phyloP scores from a whole-genome alignment of 2,888 invertebrate genomes.

The Volucella inflata region DNA sequence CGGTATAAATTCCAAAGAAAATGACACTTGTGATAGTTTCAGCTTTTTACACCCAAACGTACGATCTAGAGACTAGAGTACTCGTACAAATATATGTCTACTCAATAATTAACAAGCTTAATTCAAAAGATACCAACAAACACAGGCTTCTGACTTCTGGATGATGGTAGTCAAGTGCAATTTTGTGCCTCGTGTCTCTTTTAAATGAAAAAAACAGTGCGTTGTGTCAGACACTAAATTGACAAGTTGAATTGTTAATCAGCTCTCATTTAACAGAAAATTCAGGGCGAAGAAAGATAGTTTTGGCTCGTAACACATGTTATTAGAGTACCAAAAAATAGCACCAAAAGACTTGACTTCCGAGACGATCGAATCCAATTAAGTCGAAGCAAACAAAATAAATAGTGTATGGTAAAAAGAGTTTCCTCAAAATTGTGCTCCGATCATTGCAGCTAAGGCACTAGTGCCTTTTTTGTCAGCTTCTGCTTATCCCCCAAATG shows the following conservation, averaged over 20 bases:
- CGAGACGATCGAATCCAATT: too few species aligned
- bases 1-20: constrained; percentile 51
- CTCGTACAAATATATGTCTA: constrained; percentile 43
- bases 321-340: too few species aligned
- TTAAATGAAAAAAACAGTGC: constrained; percentile 23
- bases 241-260: constrained; percentile 20
- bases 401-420: too few species aligned
- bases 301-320: too few species aligned
- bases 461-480: too few species aligned
- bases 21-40: constrained; percentile 59
- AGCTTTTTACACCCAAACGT: constrained; percentile 14
- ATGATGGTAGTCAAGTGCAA: constrained; percentile 45
- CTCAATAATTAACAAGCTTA: constrained; percentile 66
- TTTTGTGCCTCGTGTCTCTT: constrained; percentile 57
- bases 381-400: too few species aligned
- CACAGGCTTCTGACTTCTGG: too few species aligned
- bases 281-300: neutral
- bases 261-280: neutral
- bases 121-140: constrained; percentile 45
- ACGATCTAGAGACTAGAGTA: constrained; percentile 1
- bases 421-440: too few species aligned
- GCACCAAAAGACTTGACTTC: too few species aligned
- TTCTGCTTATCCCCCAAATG: too few species aligned
- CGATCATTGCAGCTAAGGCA: too few species aligned
- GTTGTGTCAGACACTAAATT: constrained; percentile 16